Conservation (phyloP, 2,888 invertebrate species). For the Leptopilina syphax region DNA sequence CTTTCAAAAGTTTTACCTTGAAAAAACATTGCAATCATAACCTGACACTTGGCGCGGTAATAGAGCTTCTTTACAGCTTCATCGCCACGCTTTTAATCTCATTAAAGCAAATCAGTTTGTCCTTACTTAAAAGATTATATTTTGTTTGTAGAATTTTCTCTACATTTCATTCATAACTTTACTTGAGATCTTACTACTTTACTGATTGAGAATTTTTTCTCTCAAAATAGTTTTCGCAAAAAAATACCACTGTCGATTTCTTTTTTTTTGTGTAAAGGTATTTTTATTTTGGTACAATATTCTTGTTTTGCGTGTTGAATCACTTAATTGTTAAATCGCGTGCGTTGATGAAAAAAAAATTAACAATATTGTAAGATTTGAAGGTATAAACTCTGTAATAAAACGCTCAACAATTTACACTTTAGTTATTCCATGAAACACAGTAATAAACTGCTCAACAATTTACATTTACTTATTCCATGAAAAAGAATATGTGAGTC, state of each 20-base stretch:
- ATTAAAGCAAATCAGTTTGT: constrained; percentile 27
- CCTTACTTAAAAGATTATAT: constrained; percentile 7
- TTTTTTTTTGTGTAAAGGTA: neutral
- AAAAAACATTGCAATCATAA: constrained; percentile 17
- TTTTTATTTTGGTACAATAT: neutral
- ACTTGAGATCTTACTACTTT: too few species aligned
- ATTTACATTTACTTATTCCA: constrained; percentile 1
- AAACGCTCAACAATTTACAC: constrained; percentile 21
- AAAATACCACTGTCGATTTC: too few species aligned
- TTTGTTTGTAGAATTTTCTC: neutral
- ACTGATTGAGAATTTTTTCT: too few species aligned
- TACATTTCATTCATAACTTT: too few species aligned
- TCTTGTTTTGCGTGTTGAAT: constrained; percentile 19
- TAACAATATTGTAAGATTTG: neutral
- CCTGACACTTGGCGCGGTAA: constrained; percentile 11
- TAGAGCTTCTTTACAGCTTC: constrained; percentile 8
- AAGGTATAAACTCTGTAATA: neutral
- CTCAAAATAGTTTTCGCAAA: too few species aligned
- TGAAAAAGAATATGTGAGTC: constrained; percentile 2
- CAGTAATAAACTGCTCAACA: neutral
- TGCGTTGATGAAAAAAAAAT: neutral
- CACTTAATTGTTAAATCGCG: constrained; percentile 10
- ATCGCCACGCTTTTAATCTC: constrained; percentile 8
- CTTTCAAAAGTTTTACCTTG: neutral
- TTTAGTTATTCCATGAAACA: neutral